These are phyloP conservation scores for Bradypus variegatus DNA, from an alignment of 2,797 vertebrate genomes.

Conservation along the genomic window DNA sequence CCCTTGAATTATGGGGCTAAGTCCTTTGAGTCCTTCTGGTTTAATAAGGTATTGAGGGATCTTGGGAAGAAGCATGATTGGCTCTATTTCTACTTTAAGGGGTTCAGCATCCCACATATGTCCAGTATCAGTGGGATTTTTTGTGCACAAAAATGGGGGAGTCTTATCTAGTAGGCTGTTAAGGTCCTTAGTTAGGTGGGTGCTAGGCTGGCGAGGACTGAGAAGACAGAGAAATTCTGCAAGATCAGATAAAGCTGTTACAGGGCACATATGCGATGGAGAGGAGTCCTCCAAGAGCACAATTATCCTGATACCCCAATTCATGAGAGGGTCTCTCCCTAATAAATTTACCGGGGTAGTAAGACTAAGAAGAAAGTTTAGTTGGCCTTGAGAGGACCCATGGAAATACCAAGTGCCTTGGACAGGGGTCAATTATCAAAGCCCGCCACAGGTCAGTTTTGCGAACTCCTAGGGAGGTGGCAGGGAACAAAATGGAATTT, in stretches of 20 bases:
- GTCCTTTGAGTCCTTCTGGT: not conserved
- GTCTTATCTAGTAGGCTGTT: not conserved
- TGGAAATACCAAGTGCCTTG: not conserved
- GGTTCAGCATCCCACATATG: not conserved
- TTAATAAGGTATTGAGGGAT: not conserved
- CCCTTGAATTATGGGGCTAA: not conserved
- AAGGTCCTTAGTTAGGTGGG: not conserved
- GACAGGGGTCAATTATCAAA: not conserved
- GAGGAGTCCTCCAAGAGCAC: not conserved
- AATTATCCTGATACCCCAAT: not conserved
- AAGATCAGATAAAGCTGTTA: not conserved
- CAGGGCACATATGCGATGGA: not conserved
- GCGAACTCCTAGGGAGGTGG: not conserved
- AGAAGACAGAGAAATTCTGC: not conserved
- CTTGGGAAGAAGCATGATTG: not conserved
- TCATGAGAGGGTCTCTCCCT: not conserved
- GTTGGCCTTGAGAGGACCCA: not conserved
- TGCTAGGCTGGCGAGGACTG: not conserved
- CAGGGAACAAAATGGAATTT: not conserved
- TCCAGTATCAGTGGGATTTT: not conserved
- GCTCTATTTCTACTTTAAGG: not conserved
- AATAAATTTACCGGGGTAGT: not conserved
- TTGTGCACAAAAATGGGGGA: not conserved
- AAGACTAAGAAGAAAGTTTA: not conserved
- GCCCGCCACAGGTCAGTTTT: not conserved